Evolutionary conservation across 2,113 vertebrate genomes (phyloP), one percentile per base, ranked within the genome.

Genomic region (human (Homo sapiens)): DNA sequence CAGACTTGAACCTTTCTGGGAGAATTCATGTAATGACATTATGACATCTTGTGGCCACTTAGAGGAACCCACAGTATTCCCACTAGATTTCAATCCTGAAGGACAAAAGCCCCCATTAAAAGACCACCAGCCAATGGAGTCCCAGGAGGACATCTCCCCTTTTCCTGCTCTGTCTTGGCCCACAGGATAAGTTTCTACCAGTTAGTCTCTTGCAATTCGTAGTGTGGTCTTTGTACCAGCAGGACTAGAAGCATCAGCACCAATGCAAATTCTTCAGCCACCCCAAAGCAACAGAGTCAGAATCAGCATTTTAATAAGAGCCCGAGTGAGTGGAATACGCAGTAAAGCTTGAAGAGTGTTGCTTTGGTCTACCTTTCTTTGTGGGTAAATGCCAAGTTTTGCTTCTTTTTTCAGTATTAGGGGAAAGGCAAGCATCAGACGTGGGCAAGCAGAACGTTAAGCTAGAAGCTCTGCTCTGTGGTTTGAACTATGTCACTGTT

Each of bases 31-130:
- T 86, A 92, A 96, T 96, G 95, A 94, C 89, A 89, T 97, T 86
- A 97, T 93, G 97, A 98, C 89, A 97, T 96, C 93, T 97, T 93
- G 96, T 94, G 95, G 94, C 61, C 96, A 89, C 91, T 93, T 57
- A 48, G 55, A 92, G 75, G 93, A 95, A 92, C 82, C 96, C 94
- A 90, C 38, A 9, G 9, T 61, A 16, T 86, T 73, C 81, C 73
- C 38, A 8, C 16, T 30, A 89, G 90, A 61, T 61, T 93, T 83
- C 1, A 10, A 30, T 66, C 73, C 66, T 52, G 30, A 92, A 95
- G 52, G 35, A 79, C 40, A 79, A 61, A 90, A 40, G 23, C 22
- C 59, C 20, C 61, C 17, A 30, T 4, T 55, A 11, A 64, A 84
- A 92, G 40, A 45, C 86, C 72, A 61, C 17, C 57, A 52, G 38